Conservation (phyloP, 1,140 invertebrate genomes). For the Solen grandis region DNA sequence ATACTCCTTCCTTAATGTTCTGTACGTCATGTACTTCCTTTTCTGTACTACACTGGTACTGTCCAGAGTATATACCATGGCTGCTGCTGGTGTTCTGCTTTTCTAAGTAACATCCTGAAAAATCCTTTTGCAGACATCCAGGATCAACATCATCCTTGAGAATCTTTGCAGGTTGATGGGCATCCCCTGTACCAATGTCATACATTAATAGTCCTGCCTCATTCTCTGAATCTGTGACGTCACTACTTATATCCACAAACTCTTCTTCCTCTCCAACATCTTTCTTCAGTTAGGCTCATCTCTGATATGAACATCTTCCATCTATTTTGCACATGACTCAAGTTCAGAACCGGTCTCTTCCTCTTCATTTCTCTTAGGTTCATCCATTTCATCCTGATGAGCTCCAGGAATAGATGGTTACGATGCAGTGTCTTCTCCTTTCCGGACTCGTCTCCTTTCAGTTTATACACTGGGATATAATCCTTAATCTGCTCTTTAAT, state of each 20-base stretch:
- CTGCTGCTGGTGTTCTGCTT: not conserved
- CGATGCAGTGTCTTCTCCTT: not conserved
- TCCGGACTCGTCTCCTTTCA: not conserved
- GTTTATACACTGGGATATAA: slow-evolving; percentile 8
- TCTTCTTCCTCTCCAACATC: not conserved
- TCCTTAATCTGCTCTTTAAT: not conserved
- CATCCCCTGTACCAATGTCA: not conserved
- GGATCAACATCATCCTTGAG: not conserved
- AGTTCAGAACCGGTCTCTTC: not conserved
- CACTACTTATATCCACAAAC: not conserved
- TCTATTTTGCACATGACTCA: not conserved
- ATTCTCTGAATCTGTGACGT: not conserved
- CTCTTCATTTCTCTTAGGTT: not conserved
- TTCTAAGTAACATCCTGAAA: not conserved
- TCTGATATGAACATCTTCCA: not conserved
- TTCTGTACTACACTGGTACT: not conserved
- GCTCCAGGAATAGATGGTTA: slow-evolving; percentile 1
- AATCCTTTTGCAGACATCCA: not conserved
- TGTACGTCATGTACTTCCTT: not conserved
- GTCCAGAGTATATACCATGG: not conserved
- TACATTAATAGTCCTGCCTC: not conserved
- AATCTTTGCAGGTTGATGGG: not conserved
- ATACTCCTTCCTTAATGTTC: not conserved
- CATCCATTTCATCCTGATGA: not conserved
- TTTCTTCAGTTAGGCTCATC: not conserved